Evolutionary conservation across 2,113 vertebrate species (phyloP).

Genomic region (Nycticorax nycticorax): DNA sequence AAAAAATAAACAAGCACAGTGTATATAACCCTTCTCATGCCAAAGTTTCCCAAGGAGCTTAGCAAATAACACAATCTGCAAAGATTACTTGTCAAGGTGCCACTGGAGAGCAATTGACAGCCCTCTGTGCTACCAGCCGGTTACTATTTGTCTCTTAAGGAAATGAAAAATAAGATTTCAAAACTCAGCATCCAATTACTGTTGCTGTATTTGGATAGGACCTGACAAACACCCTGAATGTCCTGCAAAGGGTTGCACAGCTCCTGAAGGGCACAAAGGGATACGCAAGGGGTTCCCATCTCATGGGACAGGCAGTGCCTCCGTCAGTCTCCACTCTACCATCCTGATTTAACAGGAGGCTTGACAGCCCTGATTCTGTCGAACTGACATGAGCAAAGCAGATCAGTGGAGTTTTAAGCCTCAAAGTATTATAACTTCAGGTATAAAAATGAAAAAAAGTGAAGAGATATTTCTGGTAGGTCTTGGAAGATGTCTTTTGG

Average conservation of each 20-base stretch:
- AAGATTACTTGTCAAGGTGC: background rate
- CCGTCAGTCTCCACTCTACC: background rate
- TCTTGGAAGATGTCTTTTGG: background rate
- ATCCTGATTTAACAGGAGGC: background rate
- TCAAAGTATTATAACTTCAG: background rate
- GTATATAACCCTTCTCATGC: background rate
- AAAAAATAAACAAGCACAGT: background rate
- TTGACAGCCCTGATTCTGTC: background rate
- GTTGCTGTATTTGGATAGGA: background rate
- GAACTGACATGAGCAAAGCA: background rate
- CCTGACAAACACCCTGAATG: background rate
- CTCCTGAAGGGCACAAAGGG: background rate
- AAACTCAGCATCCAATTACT: background rate
- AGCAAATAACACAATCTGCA: background rate
- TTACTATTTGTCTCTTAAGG: background rate
- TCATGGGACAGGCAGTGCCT: background rate
- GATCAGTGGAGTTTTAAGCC: background rate
- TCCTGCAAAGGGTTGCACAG: background rate
- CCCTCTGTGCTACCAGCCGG: background rate
- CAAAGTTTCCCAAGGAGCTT: background rate
- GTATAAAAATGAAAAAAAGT: background rate
- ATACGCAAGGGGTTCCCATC: accelerated
- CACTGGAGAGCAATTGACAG: background rate
- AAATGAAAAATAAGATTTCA: background rate
- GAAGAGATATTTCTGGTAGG: background rate